Conservation (phyloP, 2,888 invertebrate genomes). For the Phanerotoma sp. region DNA sequence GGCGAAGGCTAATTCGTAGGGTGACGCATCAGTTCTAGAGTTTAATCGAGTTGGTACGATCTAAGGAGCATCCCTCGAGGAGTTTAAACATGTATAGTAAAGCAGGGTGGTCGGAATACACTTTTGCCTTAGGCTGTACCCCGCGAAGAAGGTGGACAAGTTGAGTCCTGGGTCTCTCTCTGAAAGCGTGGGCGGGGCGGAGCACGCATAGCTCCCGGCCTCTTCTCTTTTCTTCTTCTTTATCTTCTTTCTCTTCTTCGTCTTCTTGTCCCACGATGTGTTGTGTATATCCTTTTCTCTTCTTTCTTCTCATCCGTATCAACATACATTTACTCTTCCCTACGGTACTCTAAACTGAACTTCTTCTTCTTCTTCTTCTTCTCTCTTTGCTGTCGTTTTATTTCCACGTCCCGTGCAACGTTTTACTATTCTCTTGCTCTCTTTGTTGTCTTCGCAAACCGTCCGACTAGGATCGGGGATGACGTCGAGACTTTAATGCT, state of each 20-base stretch:
- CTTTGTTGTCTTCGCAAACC: constrained; percentile 45
- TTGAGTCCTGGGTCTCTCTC: constrained; percentile 55
- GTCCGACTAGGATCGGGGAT: constrained; percentile 35
- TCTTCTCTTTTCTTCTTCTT: constrained; percentile 40
- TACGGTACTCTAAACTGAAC: constrained; percentile 26
- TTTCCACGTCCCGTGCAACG: constrained; percentile 44
- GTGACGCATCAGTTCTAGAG: constrained; percentile 9
- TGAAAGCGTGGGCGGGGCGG: constrained; percentile 57
- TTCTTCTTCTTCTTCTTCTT: constrained; percentile 24
- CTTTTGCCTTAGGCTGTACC: constrained; percentile 53
- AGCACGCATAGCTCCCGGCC: constrained; percentile 57
- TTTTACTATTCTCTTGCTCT: constrained; percentile 36
- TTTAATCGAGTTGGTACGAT: constrained; percentile 13
- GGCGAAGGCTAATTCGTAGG: neutral
- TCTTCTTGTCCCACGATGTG: constrained; percentile 25
- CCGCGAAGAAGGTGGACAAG: constrained; percentile 55
- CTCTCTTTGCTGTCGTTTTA: constrained; percentile 34
- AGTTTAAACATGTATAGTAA: constrained; percentile 31
- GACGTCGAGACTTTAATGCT: constrained; percentile 49
- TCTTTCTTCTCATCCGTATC: constrained; percentile 7
- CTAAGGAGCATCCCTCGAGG: constrained; percentile 17
- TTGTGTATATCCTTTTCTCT: constrained; percentile 8
- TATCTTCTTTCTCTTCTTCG: constrained; percentile 33
- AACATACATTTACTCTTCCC: constrained; percentile 19
- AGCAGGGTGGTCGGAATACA: constrained; percentile 39